These are phyloP conservation scores for Beris morrisii DNA, from an alignment of 2,888 invertebrate species.

Conservation along the genomic window DNA sequence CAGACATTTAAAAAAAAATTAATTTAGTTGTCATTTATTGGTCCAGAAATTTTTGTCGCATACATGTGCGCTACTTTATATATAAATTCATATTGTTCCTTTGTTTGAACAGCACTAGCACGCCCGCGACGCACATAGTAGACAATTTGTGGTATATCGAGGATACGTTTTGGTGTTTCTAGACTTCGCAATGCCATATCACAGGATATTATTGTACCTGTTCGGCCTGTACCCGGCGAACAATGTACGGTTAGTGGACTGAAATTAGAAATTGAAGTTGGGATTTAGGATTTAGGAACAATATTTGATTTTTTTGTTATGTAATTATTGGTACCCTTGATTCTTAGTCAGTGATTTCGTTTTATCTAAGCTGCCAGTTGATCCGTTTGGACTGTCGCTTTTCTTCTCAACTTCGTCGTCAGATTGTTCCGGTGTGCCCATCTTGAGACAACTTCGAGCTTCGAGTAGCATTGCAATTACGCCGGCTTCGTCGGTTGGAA, in stretches of 20 bases:
- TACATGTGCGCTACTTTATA: constrained; percentile 87
- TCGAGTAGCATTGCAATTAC: constrained; percentile 86
- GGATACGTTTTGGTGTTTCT: constrained; percentile 71
- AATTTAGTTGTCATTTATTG: constrained; percentile 61
- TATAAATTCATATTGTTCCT: constrained; percentile 89
- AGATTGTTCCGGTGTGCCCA: constrained; percentile 50
- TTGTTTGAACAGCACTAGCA: constrained; percentile 86
- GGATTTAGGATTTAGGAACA: not conserved
- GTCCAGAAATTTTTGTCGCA: constrained; percentile 80
- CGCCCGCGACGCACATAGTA: constrained; percentile 82
- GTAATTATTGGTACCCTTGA: constrained; percentile 51
- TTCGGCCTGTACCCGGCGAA: constrained; percentile 88
- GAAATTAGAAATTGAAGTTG: constrained; percentile 36
- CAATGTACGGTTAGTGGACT: constrained; percentile 82
- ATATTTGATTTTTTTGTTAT: not conserved
- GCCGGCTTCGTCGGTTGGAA: constrained; percentile 80
- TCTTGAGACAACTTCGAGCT: constrained; percentile 63
- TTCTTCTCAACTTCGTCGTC: constrained; percentile 44
- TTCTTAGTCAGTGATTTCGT: constrained; percentile 43
- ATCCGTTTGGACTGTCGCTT: constrained; percentile 4
- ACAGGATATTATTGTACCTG: constrained; percentile 82
- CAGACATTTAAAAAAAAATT: not conserved
- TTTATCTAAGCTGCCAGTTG: constrained; percentile 33
- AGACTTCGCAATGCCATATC: constrained; percentile 87
- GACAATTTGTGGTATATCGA: constrained; percentile 85